phyloP scores from a whole-genome alignment of 2,113 vertebrate genomes.

The Labeo catla region DNA sequence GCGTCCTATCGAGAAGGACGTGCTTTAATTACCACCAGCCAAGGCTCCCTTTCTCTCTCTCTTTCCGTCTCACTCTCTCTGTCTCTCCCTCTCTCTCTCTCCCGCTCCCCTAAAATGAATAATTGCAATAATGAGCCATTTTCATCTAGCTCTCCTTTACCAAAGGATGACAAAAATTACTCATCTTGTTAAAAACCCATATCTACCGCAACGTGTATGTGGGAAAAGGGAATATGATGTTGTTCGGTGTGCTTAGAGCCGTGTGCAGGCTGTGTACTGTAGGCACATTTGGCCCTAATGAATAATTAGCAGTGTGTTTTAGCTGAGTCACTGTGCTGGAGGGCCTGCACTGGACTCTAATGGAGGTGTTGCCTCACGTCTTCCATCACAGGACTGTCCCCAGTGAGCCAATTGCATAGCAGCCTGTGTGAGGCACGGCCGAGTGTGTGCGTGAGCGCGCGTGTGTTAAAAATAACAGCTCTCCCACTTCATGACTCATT shows the following conservation, averaged over 20 bases:
- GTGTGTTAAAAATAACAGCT: conserved; percentile 61
- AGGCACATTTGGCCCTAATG: conserved; percentile 55
- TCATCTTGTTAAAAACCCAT: conserved; percentile 56
- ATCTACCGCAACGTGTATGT: conserved; percentile 23
- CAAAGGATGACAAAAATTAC: conserved; percentile 55
- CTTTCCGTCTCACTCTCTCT: background rate
- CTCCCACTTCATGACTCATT: conserved; percentile 64
- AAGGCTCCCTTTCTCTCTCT: conserved; percentile 19
- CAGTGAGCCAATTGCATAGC: conserved; percentile 49
- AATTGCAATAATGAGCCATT: conserved; percentile 57
- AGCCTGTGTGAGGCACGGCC: conserved; percentile 38
- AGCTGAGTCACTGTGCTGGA: conserved; percentile 57
- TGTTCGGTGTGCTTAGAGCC: conserved; percentile 33
- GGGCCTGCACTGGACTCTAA: conserved; percentile 54
- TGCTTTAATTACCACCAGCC: conserved; percentile 62
- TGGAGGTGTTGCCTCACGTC: conserved; percentile 57
- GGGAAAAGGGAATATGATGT: conserved; percentile 42
- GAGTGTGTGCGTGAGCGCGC: conserved; percentile 28
- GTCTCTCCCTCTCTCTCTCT: conserved; percentile 25
- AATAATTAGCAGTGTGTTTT: conserved; percentile 58
- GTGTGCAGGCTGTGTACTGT: conserved; percentile 40
- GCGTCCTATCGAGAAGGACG: conserved; percentile 58
- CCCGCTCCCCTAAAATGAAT: conserved; percentile 34
- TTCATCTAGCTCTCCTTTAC: conserved; percentile 43
- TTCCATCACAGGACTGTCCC: conserved; percentile 51